Conservation (phyloP, 2,797 vertebrate genomes). For the Nyctibius grandis region DNA sequence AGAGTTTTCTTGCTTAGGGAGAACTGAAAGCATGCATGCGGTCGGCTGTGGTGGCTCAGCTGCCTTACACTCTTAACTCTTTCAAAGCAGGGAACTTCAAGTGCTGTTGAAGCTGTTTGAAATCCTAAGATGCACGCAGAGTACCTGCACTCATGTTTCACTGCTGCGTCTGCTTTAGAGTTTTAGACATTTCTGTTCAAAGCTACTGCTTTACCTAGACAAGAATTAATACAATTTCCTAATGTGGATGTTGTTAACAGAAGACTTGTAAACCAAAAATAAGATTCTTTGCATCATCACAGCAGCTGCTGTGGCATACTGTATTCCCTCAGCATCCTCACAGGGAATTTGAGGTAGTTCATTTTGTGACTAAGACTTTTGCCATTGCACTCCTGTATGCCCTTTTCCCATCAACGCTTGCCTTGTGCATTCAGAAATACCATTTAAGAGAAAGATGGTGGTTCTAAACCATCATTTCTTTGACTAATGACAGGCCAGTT, state of each 20-base stretch:
- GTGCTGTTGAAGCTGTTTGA: neutral
- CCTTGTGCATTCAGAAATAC: neutral
- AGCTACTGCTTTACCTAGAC: neutral
- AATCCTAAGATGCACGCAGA: fast-evolving
- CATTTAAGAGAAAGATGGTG: neutral
- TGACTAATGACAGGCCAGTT: neutral
- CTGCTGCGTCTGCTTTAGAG: neutral
- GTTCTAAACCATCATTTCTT: neutral
- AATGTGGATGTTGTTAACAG: neutral
- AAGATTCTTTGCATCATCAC: neutral
- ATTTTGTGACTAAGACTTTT: neutral
- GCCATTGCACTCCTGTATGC: fast-evolving
- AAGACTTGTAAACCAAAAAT: neutral
- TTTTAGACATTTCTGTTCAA: no score
- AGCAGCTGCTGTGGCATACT: neutral
- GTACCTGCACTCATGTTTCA: fast-evolving
- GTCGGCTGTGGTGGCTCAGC: neutral
- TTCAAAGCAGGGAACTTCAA: neutral
- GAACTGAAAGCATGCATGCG: fast-evolving
- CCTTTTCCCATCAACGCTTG: neutral
- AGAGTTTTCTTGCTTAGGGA: fast-evolving
- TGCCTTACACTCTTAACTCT: fast-evolving
- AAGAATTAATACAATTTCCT: fast-evolving
- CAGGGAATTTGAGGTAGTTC: neutral
- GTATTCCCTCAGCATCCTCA: neutral